Evolutionary conservation across 2,113 vertebrate genomes (phyloP), one percentile per base, ranked within the genome.

Genomic region (Phrynosoma platyrhinos): DNA sequence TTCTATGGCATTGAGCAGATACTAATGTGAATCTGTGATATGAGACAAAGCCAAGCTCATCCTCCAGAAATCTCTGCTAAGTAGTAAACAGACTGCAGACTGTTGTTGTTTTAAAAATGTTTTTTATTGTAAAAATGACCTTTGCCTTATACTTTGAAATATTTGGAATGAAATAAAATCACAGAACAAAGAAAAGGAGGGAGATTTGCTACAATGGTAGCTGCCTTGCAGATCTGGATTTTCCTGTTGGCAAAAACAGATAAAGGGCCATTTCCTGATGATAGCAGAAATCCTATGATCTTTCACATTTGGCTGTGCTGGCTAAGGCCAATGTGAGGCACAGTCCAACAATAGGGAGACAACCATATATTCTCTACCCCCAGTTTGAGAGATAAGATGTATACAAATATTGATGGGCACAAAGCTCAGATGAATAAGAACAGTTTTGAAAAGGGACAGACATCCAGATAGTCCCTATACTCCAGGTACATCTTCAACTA

Each of bases 171-270:
- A 82, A 84, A 20, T 12, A 23, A 83, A 76, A 74, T 82, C 2
- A 81, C 30, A 76, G 62, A 27, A 74, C 89, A 52, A 87, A 1
- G 53, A 20, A 90, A 88, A 55, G 5, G 55, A 90, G 89, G 36
- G 23, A 85, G 86, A 62, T 89, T 84, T 27, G 9, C 83, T 64
- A 58, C 25, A 5, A 2, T 1, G 0, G 79, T 89, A 84, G 64
- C 79, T 85, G 83, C 83, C 83, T 75, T 80, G 88, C 71, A 83
- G 52, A 30, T 80, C 71, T 4, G 72, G 76, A 88, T 27, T 86
- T 86, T 88, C 90, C 79, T 94, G 78, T 62, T 9, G 47, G 92
- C 84, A 89, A 74, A 90, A 87, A 92, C 52, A 88, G 78, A 76
- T 53, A 90, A 88, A 84, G 84, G 36, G 77, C 84, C 47, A 52